Conservation (phyloP, 2,113 vertebrate genomes). For the Mellivora capensis region DNA sequence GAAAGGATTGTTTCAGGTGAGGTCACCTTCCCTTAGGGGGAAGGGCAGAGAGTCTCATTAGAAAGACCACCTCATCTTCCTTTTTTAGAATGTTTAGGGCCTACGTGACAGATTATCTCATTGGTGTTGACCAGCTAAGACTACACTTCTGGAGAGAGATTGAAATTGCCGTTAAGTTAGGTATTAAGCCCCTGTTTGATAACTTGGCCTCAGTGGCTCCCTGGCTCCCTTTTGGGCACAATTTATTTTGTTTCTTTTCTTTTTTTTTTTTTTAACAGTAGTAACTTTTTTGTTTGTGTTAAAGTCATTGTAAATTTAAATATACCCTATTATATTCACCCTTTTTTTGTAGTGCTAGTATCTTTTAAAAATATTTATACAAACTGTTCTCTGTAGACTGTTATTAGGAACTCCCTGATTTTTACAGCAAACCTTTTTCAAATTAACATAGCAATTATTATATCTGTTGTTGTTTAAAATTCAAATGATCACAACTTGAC, state of each 20-base stretch:
- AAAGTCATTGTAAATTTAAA: neutral
- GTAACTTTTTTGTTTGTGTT: neutral
- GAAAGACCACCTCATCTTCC: neutral
- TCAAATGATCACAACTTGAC: neutral
- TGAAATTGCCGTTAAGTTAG: neutral
- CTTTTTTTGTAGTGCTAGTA: neutral
- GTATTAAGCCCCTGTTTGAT: neutral
- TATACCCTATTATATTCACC: neutral
- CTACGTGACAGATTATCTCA: neutral
- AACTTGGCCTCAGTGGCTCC: neutral
- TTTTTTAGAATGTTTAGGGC: neutral
- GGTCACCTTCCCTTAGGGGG: neutral
- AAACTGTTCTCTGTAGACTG: neutral
- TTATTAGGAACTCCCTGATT: neutral
- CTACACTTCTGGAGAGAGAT: neutral
- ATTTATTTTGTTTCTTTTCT: neutral
- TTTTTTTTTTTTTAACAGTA: neutral
- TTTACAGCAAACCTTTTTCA: neutral
- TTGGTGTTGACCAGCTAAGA: neutral
- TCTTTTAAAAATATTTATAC: neutral
- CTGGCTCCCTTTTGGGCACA: neutral
- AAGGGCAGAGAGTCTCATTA: neutral
- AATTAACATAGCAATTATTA: neutral
- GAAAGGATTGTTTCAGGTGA: neutral
- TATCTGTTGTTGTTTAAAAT: neutral